phyloP scores from a whole-genome alignment of 2,113 vertebrate species.

The Nicator chloris region DNA sequence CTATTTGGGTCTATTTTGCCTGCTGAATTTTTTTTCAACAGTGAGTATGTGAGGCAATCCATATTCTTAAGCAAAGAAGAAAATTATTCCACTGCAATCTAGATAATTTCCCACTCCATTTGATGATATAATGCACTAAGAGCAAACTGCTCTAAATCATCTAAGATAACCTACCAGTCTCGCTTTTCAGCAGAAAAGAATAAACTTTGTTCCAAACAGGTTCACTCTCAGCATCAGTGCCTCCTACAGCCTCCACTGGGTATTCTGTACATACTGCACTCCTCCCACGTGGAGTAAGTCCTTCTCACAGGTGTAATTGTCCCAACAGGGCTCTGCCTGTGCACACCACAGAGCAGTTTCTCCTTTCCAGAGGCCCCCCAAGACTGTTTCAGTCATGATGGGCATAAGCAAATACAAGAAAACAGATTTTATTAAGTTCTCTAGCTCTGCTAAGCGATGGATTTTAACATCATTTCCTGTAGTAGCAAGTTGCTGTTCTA shows the following conservation, averaged over 20 bases:
- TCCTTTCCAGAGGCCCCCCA: not conserved
- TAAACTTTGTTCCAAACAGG: not conserved
- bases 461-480: not conserved
- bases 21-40: not conserved
- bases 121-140: constrained; percentile 5
- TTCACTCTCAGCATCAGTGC: not conserved
- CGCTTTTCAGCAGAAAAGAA: not conserved
- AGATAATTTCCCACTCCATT: constrained; percentile 26
- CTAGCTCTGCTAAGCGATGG: not conserved
- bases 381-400: not conserved
- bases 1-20: not conserved
- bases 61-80: constrained; percentile 9
- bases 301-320: not conserved
- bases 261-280: not conserved
- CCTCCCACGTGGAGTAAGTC: not conserved
- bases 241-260: not conserved
- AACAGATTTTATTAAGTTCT: not conserved
- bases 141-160: constrained; percentile 43
- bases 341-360: not conserved
- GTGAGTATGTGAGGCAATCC: not conserved
- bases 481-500: not conserved
- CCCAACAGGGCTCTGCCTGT: not conserved
- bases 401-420: not conserved
- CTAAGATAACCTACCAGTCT: not conserved
- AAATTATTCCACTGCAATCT: constrained; percentile 1